These are phyloP conservation scores for Musca vetustissima DNA, from an alignment of 1,140 invertebrate genomes.

Conservation along the genomic window DNA sequence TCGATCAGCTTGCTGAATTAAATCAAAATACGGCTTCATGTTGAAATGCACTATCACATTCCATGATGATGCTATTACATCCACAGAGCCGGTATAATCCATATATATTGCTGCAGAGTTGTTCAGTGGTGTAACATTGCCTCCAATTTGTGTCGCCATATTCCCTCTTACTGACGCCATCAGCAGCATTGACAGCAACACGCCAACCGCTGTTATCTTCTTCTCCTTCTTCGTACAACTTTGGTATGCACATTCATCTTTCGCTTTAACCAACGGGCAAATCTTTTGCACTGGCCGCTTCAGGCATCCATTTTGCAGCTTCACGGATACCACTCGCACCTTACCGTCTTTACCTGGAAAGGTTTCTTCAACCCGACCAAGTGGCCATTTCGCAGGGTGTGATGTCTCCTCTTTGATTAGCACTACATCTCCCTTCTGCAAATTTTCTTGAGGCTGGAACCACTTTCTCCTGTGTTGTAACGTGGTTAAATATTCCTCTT, in stretches of 20 bases:
- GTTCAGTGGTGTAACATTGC: neutral
- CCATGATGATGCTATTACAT: slow-evolving; percentile 4
- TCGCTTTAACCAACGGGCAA: neutral
- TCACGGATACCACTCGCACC: slow-evolving; percentile 34
- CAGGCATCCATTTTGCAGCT: slow-evolving; percentile 20
- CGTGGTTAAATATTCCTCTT: slow-evolving; percentile 39
- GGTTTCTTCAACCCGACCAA: slow-evolving; percentile 30
- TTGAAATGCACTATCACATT: slow-evolving; percentile 5
- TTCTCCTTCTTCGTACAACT: neutral
- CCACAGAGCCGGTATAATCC: neutral
- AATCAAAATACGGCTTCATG: neutral
- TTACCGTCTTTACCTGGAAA: slow-evolving; percentile 37
- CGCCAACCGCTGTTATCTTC: neutral
- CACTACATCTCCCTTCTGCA: slow-evolving; percentile 32
- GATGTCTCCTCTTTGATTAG: slow-evolving; percentile 34
- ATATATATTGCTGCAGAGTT: slow-evolving; percentile 9
- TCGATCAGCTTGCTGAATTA: slow-evolving; percentile 2
- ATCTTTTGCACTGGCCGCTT: slow-evolving; percentile 21
- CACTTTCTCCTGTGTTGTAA: slow-evolving; percentile 43
- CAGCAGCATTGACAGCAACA: slow-evolving; percentile 11
- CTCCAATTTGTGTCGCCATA: neutral
- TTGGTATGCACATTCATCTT: neutral
- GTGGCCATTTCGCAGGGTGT: slow-evolving; percentile 33
- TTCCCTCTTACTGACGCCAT: neutral
- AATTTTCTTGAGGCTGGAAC: slow-evolving; percentile 25